Evolutionary conservation across 2,797 vertebrate species (phyloP), one percentile per base, ranked within the genome.

Genomic region (Coendou prehensilis): DNA sequence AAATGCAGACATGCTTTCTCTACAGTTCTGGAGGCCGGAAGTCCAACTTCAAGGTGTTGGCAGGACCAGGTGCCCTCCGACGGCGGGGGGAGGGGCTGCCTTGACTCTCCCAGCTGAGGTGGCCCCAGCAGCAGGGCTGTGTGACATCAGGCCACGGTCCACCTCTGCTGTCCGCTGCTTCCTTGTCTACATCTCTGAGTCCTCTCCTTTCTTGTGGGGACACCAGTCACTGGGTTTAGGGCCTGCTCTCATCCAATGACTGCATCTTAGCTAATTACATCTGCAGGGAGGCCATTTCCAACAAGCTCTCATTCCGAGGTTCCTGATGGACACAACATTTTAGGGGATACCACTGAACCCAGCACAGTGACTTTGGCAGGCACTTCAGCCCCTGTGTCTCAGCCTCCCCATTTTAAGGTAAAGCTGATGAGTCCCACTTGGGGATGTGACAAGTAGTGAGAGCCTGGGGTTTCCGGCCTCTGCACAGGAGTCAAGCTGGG

Each of bases 391-490:
- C 41, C 52, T 9, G 11, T 0, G 17, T 28, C 41, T 87, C 30
- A 4, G 47, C 26, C 18, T 83, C 30, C 22, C 37, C 10, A 1
- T 22, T 73, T 50, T 63, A 54, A 80, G 80, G 45, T 6, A 33
- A 54, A 10, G 8, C 30, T 15, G 2, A 0, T 14, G 26, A 56
- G 81, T 23, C 26, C 30, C 47, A 10, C 50, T 18, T 9, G 33
- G 0, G 11, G 73, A 1, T 20, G 13, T 1, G 5, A 41, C 37
- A 30, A 15, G 2, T 0, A 13, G 61, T 0, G 45, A 75, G 37
- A 14, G 1, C 0, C n/a, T 2, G 0, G 1, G 13, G 52, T 6
- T 1, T 2, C 2, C 20, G 1, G 18, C 6, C 13, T 64, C 20
- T 8, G 13, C 22, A 63, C 11, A 10, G 5, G 61, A 80, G 23